Percentiles rank a stretch among this genome's conserved stretches.
Conservation (phyloP, 1,140 invertebrate species). For the Daktulosphaira vitifoliae region DNA sequence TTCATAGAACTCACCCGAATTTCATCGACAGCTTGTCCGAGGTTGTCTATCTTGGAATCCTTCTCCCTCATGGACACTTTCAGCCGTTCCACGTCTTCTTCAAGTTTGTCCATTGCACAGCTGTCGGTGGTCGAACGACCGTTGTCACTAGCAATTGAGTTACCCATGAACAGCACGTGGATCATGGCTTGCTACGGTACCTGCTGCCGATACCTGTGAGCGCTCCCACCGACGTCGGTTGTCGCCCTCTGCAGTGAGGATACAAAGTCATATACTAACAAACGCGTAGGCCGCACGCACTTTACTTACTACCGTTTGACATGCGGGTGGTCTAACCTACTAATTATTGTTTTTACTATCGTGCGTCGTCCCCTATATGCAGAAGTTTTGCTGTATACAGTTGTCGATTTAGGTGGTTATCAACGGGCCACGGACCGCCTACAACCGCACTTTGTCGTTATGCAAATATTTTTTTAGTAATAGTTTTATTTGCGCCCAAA, state of each 20-base stretch:
- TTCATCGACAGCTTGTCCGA: conserved; percentile 4
- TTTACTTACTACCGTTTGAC: neutral
- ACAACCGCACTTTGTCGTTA: neutral
- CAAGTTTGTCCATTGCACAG: neutral
- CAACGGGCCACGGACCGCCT: conserved; percentile 3
- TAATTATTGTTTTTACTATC: neutral
- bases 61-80: neutral
- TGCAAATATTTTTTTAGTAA: neutral
- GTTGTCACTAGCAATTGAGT: neutral
- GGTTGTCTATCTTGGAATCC: neutral
- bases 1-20: conserved; percentile 15
- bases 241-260: neutral
- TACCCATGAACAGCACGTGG: conserved; percentile 19
- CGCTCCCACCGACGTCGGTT: neutral
- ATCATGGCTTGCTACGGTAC: neutral
- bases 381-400: too few relatives aligned
- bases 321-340: neutral
- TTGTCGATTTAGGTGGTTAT: too few relatives aligned
- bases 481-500: too few relatives aligned
- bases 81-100: conserved; percentile 5
- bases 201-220: too few relatives aligned
- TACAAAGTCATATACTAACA: neutral
- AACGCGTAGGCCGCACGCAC: neutral
- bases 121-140: neutral
- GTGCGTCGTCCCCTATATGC: conserved; percentile 4